Conservation (phyloP, 1,140 invertebrate genomes). For the Plodia interpunctella region DNA sequence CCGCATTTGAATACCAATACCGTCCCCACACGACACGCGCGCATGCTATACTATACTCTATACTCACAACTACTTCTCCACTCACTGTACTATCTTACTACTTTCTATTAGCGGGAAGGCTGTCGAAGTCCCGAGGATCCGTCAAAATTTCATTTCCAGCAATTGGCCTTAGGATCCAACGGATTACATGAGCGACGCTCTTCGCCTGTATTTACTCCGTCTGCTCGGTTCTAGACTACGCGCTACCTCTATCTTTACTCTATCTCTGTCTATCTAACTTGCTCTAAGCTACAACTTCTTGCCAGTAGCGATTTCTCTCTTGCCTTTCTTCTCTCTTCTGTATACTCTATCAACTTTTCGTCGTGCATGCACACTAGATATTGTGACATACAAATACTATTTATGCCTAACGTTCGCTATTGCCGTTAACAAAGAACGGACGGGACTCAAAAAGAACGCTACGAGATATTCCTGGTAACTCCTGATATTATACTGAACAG, state of each 20-base stretch:
- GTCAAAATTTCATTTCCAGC: slow-evolving; percentile 39
- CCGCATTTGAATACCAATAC: slow-evolving; percentile 85
- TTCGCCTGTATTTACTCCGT: slow-evolving; percentile 54
- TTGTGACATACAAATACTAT: slow-evolving; percentile 72
- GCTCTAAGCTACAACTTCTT: slow-evolving; percentile 71
- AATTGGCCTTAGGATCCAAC: slow-evolving; percentile 51
- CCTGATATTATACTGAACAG: slow-evolving; percentile 50
- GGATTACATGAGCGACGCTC: slow-evolving; percentile 56
- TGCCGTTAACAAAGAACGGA: slow-evolving; percentile 52
- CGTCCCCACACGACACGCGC: slow-evolving; percentile 68
- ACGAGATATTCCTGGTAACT: slow-evolving; percentile 42
- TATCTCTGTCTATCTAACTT: slow-evolving; percentile 69
- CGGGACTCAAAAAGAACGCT: slow-evolving; percentile 59
- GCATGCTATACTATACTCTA: slow-evolving; percentile 67
- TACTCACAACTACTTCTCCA: slow-evolving; percentile 72
- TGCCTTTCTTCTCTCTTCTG: slow-evolving; percentile 68
- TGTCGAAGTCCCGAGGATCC: slow-evolving; percentile 63
- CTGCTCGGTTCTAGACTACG: slow-evolving; percentile 69
- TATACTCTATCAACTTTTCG: slow-evolving; percentile 69
- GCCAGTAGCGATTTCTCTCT: slow-evolving; percentile 68
- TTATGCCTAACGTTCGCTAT: slow-evolving; percentile 63
- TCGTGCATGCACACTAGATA: slow-evolving; percentile 77
- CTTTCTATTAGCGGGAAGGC: slow-evolving; percentile 62
- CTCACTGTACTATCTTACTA: slow-evolving; percentile 66
- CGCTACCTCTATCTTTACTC: slow-evolving; percentile 62